Conservation (phyloP, 2,888 invertebrate species). For the Sympetrum striolatum region DNA sequence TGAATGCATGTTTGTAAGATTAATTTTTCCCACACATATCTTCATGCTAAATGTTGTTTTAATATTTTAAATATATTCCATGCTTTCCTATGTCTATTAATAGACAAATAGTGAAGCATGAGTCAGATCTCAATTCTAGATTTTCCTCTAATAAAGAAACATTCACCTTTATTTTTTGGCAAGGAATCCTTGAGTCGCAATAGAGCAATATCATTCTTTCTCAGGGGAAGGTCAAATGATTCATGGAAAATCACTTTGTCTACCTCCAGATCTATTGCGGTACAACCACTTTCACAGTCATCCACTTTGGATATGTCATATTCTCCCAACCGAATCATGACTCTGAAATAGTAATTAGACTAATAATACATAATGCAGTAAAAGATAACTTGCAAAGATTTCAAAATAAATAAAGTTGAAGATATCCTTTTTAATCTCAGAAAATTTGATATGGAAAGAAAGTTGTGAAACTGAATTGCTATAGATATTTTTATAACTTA, state of each 20-base stretch:
- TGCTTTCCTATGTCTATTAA: not conserved
- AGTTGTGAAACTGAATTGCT: no score
- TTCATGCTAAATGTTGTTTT: not conserved
- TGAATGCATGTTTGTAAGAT: not conserved
- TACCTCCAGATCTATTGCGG: not conserved
- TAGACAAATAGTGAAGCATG: no score
- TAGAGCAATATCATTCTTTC: constrained; percentile 21
- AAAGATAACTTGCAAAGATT: no score
- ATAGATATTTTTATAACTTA: no score
- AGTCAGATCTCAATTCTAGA: not conserved
- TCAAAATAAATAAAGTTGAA: no score
- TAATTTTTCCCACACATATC: not conserved
- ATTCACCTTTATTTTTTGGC: not conserved
- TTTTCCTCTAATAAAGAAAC: not conserved
- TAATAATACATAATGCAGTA: no score
- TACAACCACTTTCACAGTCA: not conserved
- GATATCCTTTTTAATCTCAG: no score
- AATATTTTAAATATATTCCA: not conserved
- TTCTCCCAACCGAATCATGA: not conserved
- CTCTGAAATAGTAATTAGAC: not conserved
- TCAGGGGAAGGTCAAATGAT: not conserved
- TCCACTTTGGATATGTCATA: not conserved
- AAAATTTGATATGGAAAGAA: no score
- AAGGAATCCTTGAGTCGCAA: not conserved
- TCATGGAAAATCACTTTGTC: constrained; percentile 10